These are phyloP conservation scores for Ceyx margarethae DNA, from an alignment of 2,113 vertebrate genomes.

Conservation along the genomic window DNA sequence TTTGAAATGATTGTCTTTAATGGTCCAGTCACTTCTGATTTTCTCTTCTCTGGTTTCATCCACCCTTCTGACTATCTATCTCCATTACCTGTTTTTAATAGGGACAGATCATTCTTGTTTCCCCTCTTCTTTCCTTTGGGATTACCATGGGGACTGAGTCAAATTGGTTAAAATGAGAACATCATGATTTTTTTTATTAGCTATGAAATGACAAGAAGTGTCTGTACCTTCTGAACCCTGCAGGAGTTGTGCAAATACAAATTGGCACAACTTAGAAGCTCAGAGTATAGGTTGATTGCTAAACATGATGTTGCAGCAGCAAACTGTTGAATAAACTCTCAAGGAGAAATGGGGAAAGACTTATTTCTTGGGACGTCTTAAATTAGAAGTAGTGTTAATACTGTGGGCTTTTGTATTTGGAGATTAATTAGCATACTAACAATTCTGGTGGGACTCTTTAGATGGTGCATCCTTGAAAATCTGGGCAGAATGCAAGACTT, in stretches of 20 bases:
- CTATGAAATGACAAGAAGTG: background rate
- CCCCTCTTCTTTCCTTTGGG: background rate
- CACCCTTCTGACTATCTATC: background rate
- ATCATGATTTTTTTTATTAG: background rate
- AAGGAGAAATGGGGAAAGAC: background rate
- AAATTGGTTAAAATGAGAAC: background rate
- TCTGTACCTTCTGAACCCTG: background rate
- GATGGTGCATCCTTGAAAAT: background rate
- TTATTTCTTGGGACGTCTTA: background rate
- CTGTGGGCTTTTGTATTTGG: background rate
- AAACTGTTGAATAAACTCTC: background rate
- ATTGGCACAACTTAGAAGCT: background rate
- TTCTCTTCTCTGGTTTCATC: background rate
- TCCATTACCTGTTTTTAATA: background rate
- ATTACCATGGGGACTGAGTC: background rate
- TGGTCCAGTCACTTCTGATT: background rate
- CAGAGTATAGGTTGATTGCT: background rate
- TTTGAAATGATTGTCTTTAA: background rate
- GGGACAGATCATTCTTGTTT: background rate
- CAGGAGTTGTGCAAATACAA: background rate
- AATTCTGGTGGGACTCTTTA: background rate
- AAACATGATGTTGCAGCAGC: background rate
- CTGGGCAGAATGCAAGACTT: background rate
- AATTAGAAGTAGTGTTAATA: background rate
- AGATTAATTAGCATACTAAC: background rate